A percentile compares a stretch with the other conserved stretches of the same genome.
These are phyloP conservation scores for Eupelmus urozonus DNA, from an alignment of 2,888 invertebrate species.

Conservation along the genomic window DNA sequence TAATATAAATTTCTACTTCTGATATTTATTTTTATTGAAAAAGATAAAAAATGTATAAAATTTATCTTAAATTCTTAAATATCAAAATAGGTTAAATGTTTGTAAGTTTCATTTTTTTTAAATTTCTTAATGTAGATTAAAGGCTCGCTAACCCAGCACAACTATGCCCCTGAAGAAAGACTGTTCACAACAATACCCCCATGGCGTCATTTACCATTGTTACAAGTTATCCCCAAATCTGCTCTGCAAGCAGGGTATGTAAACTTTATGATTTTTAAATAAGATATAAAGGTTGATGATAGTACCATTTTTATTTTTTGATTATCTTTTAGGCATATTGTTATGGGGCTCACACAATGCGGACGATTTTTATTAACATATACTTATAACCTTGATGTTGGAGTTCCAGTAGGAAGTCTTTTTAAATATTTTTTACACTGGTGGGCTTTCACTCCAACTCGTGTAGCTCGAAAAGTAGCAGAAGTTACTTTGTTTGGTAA, in stretches of 20 bases:
- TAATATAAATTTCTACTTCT: too few species aligned
- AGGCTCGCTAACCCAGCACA: conserved; percentile 73
- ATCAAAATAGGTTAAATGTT: too few species aligned
- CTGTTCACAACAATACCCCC: conserved; percentile 73
- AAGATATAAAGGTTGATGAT: not conserved
- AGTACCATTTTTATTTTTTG: too few species aligned
- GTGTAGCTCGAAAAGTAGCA: conserved; percentile 79
- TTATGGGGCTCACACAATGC: conserved; percentile 96
- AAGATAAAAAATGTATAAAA: too few species aligned
- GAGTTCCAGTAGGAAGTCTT: conserved; percentile 64
- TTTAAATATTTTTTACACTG: conserved; percentile 84
- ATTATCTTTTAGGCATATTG: conserved; percentile 85
- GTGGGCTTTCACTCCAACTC: conserved; percentile 82
- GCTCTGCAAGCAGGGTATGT: conserved; percentile 75
- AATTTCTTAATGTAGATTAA: too few species aligned
- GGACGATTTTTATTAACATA: conserved; percentile 95
- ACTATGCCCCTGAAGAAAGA: conserved; percentile 74
- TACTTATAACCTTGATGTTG: conserved; percentile 78
- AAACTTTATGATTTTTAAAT: conserved; percentile 10
- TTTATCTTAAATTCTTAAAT: too few species aligned
- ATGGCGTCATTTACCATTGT: conserved; percentile 73
- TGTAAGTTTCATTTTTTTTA: too few species aligned
- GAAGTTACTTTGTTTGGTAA: conserved; percentile 82
- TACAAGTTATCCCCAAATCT: conserved; percentile 74
- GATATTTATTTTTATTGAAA: too few species aligned